Evolutionary conservation across 2,888 invertebrate species (phyloP).

Genomic region (Pollenia angustigena): DNA sequence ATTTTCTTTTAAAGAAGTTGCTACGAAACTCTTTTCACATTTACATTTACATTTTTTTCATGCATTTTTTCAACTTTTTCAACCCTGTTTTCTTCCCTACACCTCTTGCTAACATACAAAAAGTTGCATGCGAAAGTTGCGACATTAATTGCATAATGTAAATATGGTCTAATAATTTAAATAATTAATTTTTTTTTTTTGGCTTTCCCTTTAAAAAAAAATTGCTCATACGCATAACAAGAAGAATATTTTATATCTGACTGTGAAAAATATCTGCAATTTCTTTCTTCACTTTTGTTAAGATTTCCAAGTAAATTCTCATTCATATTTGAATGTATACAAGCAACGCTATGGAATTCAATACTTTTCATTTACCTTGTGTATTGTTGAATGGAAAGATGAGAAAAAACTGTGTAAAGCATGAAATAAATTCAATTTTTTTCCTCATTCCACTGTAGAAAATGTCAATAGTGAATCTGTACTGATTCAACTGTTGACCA

Average conservation of each 20-base stretch:
- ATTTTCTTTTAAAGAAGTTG: too few species aligned
- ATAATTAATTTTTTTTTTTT: neutral
- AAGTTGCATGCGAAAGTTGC: too few species aligned
- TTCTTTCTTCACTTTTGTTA: neutral
- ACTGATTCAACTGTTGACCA: too few species aligned
- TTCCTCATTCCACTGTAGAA: neutral
- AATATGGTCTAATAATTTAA: neutral
- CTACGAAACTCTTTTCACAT: too few species aligned
- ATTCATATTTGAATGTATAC: neutral
- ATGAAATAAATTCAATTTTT: conserved; percentile 7
- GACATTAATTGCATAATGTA: too few species aligned
- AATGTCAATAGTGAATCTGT: too few species aligned
- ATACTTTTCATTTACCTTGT: conserved; percentile 39
- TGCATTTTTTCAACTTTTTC: too few species aligned
- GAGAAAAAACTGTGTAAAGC: neutral
- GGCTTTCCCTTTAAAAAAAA: neutral
- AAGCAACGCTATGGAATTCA: conserved; percentile 11
- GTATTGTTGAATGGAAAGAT: neutral
- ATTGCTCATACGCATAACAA: conserved; percentile 42
- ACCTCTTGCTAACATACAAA: too few species aligned
- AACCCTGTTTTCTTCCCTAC: too few species aligned
- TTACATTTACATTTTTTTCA: too few species aligned
- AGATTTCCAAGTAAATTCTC: neutral
- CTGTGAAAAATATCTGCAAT: neutral
- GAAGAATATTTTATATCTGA: neutral